Conservation (phyloP, 2,113 vertebrate species). For the Nothocercus nigrocapillus region DNA sequence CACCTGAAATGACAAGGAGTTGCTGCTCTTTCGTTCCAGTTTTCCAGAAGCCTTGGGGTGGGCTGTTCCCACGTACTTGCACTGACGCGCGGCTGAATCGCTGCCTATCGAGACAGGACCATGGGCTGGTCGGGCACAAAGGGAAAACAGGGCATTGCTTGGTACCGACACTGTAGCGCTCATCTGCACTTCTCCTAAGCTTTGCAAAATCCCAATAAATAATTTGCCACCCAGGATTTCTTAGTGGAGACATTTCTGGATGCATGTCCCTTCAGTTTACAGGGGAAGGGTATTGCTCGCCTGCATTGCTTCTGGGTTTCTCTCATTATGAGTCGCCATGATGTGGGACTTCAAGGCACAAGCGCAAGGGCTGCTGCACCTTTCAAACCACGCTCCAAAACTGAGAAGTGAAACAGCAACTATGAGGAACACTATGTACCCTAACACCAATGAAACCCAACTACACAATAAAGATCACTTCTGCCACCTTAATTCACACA, state of each 20-base stretch:
- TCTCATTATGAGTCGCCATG: not conserved
- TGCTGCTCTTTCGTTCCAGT: not conserved
- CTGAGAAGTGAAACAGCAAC: not conserved
- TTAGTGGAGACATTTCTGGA: not conserved
- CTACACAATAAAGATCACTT: not conserved
- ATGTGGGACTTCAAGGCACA: not conserved
- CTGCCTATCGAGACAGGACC: not conserved
- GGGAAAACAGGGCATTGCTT: fast-evolving
- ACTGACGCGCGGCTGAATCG: not conserved
- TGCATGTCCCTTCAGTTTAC: not conserved
- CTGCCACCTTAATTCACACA: not conserved
- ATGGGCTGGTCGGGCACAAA: not conserved
- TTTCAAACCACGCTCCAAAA: not conserved
- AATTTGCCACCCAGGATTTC: not conserved
- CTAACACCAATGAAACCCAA: not conserved
- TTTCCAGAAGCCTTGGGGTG: not conserved
- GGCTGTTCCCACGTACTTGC: not conserved
- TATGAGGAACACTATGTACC: not conserved
- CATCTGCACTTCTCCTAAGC: not conserved
- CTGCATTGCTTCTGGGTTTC: not conserved
- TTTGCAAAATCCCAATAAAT: not conserved
- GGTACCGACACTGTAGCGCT: fast-evolving
- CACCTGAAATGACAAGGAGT: fast-evolving
- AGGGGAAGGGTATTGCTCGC: constrained; percentile 14
- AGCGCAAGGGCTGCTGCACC: not conserved